Base-by-base conservation (phyloP, 2,888 invertebrate genomes). In the Allolobophora icterica region DNA sequence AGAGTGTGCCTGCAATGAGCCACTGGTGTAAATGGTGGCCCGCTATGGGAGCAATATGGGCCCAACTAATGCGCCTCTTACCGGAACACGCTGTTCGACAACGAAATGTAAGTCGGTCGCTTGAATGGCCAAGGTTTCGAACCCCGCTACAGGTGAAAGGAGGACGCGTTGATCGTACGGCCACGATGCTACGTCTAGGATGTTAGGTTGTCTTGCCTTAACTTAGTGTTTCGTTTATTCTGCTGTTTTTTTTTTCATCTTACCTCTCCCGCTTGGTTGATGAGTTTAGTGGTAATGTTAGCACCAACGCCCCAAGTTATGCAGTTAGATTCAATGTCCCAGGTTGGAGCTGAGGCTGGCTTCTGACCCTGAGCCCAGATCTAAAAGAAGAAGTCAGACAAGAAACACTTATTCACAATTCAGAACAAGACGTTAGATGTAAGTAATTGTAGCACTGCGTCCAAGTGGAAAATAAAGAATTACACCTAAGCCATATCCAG, bases 241-340 rank as follows among this genome's bases (percentile, higher is more conserved):
- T 1, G 52, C 52, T 8, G 87, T 38, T 34, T 34, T 24, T 58
- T 38, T n/a, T n/a, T n/a, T n/a, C n/a, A n/a, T n/a, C 58, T 45
- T 87, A 95, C 95, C 94, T 96, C 96, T 91, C 95, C 95, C 89
- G 95, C 95, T 92, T 95, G 95, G 94, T 96, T 96, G 93, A 95
- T 92, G 91, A 96, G 94, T 40, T 94, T 93, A 89, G 96, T 96
- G 90, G 95, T 95, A 45, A 96, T 95, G 93, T 95, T 95, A 71
- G 95, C 94, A 19, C 96, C 96, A 91, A 95, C 94, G 90, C 96
- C 96, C 96, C 95, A 93, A 40, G 91, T 91, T 38, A 90, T 84
- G 42, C 90, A 89, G 87, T 90, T 89, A 24, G 91, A 90, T 89
- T 92, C 93, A 38, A 93, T 90, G 90, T 93, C 93, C 42, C 92